Percentiles rank a stretch among this genome's conserved stretches.
Conservation (phyloP, 2,888 invertebrate species). For the Nysson spinosus region DNA sequence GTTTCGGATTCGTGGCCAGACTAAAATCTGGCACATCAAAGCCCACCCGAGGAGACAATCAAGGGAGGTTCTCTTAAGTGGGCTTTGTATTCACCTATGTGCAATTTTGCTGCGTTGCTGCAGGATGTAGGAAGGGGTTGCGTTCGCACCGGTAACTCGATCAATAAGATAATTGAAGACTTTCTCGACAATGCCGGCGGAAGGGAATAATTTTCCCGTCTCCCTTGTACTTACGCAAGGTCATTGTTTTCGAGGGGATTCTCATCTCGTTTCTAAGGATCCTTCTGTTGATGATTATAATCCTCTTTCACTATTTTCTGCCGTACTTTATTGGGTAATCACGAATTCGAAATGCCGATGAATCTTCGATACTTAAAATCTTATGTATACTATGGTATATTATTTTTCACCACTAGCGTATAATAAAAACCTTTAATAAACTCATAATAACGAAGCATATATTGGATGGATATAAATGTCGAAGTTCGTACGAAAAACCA, state of each 20-base stretch:
- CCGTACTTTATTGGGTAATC: too few relatives aligned
- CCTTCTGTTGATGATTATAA: conserved; percentile 27
- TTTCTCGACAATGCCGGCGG: conserved; percentile 66
- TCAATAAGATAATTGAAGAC: conserved; percentile 72
- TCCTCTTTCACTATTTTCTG: conserved; percentile 28
- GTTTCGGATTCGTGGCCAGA: neutral
- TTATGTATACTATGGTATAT: too few relatives aligned
- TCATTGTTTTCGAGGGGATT: conserved; percentile 55
- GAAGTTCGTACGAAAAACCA: too few relatives aligned
- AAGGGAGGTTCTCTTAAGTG: conserved; percentile 31
- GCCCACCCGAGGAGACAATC: neutral
- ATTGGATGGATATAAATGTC: too few relatives aligned
- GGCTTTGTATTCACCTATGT: conserved; percentile 6
- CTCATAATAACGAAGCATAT: too few relatives aligned
- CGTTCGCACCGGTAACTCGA: conserved; percentile 59
- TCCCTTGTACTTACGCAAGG: conserved; percentile 50
- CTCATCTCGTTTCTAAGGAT: conserved; percentile 39
- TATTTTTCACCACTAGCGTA: too few relatives aligned
- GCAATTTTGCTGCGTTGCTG: conserved; percentile 26
- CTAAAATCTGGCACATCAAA: neutral
- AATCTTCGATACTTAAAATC: too few relatives aligned
- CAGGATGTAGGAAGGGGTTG: conserved; percentile 57
- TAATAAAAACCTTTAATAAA: too few relatives aligned
- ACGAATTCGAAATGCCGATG: too few relatives aligned
- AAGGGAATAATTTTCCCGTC: conserved; percentile 64